Evolutionary conservation across 2,797 vertebrate genomes (phyloP).

Genomic region (Halcyon leucocephala): DNA sequence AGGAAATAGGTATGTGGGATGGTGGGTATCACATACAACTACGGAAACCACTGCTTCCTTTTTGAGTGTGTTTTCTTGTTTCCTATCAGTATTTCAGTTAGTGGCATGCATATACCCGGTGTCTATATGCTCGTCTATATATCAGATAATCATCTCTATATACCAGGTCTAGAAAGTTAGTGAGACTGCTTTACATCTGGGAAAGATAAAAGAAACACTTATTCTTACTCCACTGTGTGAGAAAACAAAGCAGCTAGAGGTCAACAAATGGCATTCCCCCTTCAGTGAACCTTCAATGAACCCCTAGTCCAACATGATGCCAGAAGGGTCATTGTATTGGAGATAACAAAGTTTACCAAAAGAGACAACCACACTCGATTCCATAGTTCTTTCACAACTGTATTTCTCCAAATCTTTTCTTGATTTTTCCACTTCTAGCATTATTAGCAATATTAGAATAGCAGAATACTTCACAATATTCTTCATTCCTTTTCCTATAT

Average conservation of each 20-base stretch:
- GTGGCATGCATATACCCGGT: not conserved
- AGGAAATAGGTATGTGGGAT: not conserved
- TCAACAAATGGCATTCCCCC: constrained; percentile 28
- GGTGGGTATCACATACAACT: not conserved
- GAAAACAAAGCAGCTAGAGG: constrained; percentile 54
- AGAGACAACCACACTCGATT: not conserved
- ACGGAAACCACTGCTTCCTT: not conserved
- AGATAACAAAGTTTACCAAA: not conserved
- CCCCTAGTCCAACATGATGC: not conserved
- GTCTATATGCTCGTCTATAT: not conserved
- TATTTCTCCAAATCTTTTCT: not conserved
- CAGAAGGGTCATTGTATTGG: not conserved
- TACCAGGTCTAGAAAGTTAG: not conserved
- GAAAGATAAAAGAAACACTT: constrained; percentile 43
- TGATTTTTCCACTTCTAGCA: not conserved
- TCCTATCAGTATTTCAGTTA: not conserved
- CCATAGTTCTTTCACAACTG: not conserved
- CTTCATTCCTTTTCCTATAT: not conserved
- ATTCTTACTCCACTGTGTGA: not conserved
- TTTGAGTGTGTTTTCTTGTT: not conserved
- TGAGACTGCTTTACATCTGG: constrained; percentile 30
- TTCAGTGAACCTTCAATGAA: constrained; percentile 54
- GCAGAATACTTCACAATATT: not conserved
- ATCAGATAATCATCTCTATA: not conserved
- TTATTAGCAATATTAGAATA: not conserved